Evolutionary conservation across 1,140 invertebrate genomes (phyloP).

Genomic region (Zaprionus camerounensis): DNA sequence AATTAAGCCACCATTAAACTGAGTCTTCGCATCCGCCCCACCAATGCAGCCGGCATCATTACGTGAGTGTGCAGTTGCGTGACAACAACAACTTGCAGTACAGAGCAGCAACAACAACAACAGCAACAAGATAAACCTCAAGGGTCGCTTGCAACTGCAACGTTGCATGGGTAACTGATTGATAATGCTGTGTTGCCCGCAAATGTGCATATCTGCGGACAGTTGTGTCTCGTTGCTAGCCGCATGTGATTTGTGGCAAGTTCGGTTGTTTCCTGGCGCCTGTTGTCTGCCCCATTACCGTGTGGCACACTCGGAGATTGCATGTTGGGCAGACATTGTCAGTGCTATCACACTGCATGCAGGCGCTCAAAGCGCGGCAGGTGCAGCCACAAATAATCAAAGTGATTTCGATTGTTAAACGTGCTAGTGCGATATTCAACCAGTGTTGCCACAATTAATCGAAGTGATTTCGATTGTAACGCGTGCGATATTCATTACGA

Average conservation of each 20-base stretch:
- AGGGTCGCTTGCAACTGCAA: slow-evolving; percentile 30
- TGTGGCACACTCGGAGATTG: background rate
- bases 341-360: background rate
- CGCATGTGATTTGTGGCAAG: slow-evolving; percentile 33
- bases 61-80: slow-evolving; percentile 25
- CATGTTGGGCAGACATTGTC: background rate
- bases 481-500: too few relatives aligned
- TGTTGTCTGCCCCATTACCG: background rate
- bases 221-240: slow-evolving; percentile 23
- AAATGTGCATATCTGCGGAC: slow-evolving; percentile 57
- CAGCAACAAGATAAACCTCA: background rate
- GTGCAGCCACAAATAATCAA: background rate
- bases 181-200: slow-evolving; percentile 41
- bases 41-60: slow-evolving; percentile 20
- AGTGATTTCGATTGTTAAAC: background rate
- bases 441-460: background rate
- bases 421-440: background rate
- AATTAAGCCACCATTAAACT: slow-evolving; percentile 73
- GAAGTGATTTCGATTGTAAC: too few relatives aligned
- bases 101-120: slow-evolving; percentile 15
- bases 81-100: slow-evolving; percentile 1
- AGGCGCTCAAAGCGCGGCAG: background rate
- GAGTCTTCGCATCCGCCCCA: slow-evolving; percentile 27
- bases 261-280: background rate
- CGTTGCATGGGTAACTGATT: slow-evolving; percentile 44